These are phyloP conservation scores for Phymanthus crucifer DNA, from an alignment of 92 coral and sea anemone species.

Conservation along the genomic window DNA sequence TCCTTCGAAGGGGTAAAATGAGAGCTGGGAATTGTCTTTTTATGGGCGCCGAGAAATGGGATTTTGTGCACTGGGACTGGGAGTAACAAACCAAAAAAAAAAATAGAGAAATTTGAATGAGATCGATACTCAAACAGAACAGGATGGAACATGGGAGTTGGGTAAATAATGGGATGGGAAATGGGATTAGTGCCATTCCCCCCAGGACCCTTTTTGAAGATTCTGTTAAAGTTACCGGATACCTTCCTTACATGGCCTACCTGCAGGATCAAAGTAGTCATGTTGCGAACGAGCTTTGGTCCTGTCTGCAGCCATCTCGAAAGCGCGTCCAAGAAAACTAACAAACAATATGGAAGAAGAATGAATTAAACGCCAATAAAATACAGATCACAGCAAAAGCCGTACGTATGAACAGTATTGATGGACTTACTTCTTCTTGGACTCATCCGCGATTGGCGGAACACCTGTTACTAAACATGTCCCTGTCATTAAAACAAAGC, in stretches of 20 bases:
- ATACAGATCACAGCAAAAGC: not conserved
- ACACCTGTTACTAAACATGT: slow-evolving; percentile 97
- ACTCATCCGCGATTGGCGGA: slow-evolving; percentile 93
- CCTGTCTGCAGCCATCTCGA: slow-evolving; percentile 93
- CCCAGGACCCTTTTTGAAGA: too few relatives aligned
- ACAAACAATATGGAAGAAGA: not conserved
- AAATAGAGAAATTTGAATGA: too few relatives aligned
- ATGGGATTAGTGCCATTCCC: too few relatives aligned
- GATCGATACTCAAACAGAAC: too few relatives aligned
- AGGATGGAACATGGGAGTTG: too few relatives aligned
- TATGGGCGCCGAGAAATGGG: too few relatives aligned
- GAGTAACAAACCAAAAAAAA: too few relatives aligned
- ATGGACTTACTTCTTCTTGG: slow-evolving; percentile 88
- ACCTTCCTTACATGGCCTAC: slow-evolving; percentile 23
- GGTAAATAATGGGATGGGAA: too few relatives aligned
- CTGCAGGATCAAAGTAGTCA: slow-evolving; percentile 92
- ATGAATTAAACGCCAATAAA: not conserved
- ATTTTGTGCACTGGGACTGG: too few relatives aligned
- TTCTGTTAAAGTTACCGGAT: too few relatives aligned
- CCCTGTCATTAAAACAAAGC: slow-evolving; percentile 43
- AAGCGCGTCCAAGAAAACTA: slow-evolving; percentile 97
- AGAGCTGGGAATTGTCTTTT: too few relatives aligned
- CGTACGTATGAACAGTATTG: not conserved
- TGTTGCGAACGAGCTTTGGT: slow-evolving; percentile 91
- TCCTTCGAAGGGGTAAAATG: too few relatives aligned